These are phyloP conservation scores for Calypte anna DNA, from an alignment of 2,113 vertebrate genomes.

Conservation along the genomic window DNA sequence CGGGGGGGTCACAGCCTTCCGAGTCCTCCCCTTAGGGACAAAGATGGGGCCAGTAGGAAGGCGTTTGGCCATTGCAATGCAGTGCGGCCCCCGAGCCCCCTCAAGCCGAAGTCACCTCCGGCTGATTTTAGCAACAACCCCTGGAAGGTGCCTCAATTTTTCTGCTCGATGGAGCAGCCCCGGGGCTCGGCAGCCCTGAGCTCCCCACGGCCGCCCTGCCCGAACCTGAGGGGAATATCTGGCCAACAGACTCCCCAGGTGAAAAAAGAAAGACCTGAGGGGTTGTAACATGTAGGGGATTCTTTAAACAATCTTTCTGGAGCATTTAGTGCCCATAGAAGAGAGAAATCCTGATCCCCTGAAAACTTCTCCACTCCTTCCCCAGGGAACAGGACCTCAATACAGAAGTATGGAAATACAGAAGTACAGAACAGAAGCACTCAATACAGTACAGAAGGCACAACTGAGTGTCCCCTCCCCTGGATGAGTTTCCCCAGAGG, in stretches of 20 bases:
- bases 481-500: too few relatives aligned
- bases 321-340: neutral
- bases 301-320: neutral
- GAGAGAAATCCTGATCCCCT: neutral
- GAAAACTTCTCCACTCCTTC: accelerated
- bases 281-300: accelerated
- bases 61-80: accelerated
- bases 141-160: too few relatives aligned
- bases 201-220: accelerated
- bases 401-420: too few relatives aligned
- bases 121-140: accelerated
- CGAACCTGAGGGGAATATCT: neutral
- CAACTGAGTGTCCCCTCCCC: neutral
- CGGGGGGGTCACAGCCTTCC: neutral
- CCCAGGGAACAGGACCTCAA: neutral
- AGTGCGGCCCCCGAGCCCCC: neutral
- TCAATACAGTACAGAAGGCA: too few relatives aligned
- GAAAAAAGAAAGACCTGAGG: neutral
- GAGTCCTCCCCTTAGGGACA: neutral
- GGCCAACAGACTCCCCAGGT: neutral
- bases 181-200: too few relatives aligned
- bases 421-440: too few relatives aligned
- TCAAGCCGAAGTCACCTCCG: neutral
- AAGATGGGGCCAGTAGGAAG: accelerated
- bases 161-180: neutral